Conservation (phyloP, 2,113 vertebrate genomes). For the Callithrix jacchus region DNA sequence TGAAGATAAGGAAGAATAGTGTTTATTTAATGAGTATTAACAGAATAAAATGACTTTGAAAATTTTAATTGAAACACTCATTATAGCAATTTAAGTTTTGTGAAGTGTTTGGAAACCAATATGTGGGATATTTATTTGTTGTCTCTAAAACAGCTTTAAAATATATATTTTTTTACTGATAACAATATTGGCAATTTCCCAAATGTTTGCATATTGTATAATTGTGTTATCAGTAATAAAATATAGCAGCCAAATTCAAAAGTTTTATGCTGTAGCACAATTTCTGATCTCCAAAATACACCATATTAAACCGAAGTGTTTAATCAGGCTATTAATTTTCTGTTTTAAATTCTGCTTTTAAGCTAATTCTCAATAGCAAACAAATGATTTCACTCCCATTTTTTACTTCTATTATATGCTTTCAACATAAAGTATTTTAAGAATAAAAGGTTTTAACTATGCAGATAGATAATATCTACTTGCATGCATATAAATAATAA, state of each 20-base stretch:
- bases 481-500: no score
- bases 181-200: not conserved
- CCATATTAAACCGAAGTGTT: not conserved
- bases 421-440: not conserved
- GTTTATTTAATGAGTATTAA: not conserved
- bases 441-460: no score
- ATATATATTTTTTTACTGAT: not conserved
- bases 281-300: not conserved
- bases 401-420: not conserved
- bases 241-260: not conserved
- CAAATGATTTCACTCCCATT: not conserved
- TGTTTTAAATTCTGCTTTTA: not conserved
- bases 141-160: not conserved
- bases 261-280: not conserved
- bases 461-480: no score
- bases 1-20: not conserved
- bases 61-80: not conserved
- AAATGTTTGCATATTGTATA: not conserved
- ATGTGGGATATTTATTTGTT: not conserved
- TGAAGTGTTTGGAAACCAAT: not conserved
- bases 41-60: not conserved
- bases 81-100: not conserved
- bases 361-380: not conserved
- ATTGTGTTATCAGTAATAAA: not conserved
- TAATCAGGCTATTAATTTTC: not conserved